These are phyloP conservation scores for Menidia beryllina DNA, from an alignment of 2,113 vertebrate genomes.

Conservation along the genomic window DNA sequence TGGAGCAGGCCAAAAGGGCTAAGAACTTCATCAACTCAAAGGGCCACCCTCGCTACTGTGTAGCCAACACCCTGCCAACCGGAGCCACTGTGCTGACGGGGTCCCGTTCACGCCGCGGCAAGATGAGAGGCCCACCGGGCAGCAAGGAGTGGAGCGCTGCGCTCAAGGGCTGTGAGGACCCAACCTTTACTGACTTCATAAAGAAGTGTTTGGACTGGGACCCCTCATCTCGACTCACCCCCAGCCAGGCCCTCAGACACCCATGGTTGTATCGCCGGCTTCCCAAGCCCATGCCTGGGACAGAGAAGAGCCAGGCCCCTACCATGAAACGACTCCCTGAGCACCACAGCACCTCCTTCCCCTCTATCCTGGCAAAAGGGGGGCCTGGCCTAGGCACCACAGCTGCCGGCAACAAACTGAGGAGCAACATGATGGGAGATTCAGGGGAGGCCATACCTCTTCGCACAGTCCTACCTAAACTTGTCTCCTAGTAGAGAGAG, in stretches of 20 bases:
- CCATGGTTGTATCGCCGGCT: conserved; percentile 92
- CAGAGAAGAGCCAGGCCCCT: conserved; percentile 82
- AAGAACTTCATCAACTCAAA: conserved; percentile 99
- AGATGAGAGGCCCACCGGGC: conserved; percentile 90
- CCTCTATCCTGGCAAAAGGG: conserved; percentile 88
- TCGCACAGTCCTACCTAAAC: conserved; percentile 94
- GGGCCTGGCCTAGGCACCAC: conserved; percentile 79
- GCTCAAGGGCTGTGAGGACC: conserved; percentile 94
- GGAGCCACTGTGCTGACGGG: conserved; percentile 89
- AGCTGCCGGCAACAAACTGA: conserved; percentile 88
- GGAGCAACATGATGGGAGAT: conserved; percentile 89
- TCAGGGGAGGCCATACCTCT: conserved; percentile 87
- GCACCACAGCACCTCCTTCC: conserved; percentile 88
- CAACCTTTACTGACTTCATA: conserved; percentile 93
- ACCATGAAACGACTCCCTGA: conserved; percentile 83
- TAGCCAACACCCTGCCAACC: conserved; percentile 85
- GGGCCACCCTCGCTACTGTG: conserved; percentile 97
- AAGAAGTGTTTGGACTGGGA: conserved; percentile 98
- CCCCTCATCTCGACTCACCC: conserved; percentile 90
- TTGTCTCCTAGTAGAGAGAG: conserved; percentile 87
- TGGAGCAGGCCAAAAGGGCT: conserved; percentile 94
- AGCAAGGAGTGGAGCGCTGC: conserved; percentile 93
- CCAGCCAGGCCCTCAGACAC: conserved; percentile 91
- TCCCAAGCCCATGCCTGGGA: conserved; percentile 82
- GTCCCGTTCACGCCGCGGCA: conserved; percentile 91